Percentiles rank a stretch among this genome's conserved stretches.
phyloP scores from a whole-genome alignment of 2,888 invertebrate species.

The Ischnus inquisitorius region DNA sequence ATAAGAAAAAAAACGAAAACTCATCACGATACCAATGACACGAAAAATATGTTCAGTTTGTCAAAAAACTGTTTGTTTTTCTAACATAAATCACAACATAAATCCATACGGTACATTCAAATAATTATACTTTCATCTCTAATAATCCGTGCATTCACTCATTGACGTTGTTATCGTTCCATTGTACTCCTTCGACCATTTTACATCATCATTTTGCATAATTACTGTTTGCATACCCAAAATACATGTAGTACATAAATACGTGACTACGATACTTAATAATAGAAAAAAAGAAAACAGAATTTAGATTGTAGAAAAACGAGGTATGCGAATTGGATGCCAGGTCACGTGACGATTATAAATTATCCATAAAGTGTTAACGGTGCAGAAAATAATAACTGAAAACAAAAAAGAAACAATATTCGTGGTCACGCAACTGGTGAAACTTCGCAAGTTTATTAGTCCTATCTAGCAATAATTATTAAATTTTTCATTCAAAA shows the following conservation, averaged over 20 bases:
- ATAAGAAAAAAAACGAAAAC: constrained; percentile 25
- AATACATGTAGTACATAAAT: constrained; percentile 15
- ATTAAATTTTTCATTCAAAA: constrained; percentile 29
- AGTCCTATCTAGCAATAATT: constrained; percentile 37
- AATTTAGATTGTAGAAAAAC: constrained; percentile 44
- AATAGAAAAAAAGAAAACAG: constrained; percentile 15
- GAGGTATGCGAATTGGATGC: constrained; percentile 52
- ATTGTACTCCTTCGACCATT: constrained; percentile 66
- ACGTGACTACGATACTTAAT: constrained; percentile 30
- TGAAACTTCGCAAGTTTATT: constrained; percentile 47
- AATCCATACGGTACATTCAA: constrained; percentile 54
- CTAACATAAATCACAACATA: constrained; percentile 41
- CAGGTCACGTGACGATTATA: constrained; percentile 23
- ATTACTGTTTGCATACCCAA: constrained; percentile 27
- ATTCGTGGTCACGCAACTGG: constrained; percentile 20
- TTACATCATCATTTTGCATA: constrained; percentile 52
- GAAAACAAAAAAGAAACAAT: neutral
- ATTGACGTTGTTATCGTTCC: constrained; percentile 77
- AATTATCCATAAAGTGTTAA: neutral
- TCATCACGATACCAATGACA: constrained; percentile 33
- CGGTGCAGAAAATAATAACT: neutral
- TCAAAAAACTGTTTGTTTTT: constrained; percentile 4
- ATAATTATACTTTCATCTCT: constrained; percentile 71
- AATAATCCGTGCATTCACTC: constrained; percentile 78
- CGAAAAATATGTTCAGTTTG: constrained; percentile 18